Evolutionary conservation across 2,888 invertebrate genomes (phyloP).

Genomic region (Drosophila setosimentum): DNA sequence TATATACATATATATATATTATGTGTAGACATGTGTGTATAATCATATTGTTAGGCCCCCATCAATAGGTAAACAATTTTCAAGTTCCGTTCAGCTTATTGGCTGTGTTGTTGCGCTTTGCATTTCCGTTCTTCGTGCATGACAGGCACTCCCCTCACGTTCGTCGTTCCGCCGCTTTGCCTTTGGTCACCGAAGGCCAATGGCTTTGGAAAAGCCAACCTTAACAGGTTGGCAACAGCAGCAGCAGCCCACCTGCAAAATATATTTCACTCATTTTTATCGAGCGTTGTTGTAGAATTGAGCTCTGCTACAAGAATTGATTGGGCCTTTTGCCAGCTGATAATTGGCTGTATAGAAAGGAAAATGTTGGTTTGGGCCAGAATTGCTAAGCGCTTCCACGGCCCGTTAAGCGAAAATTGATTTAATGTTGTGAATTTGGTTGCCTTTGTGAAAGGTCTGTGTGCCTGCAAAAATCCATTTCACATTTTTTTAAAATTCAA

Average conservation of each 20-base stretch:
- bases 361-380: conserved; percentile 44
- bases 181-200: conserved; percentile 75
- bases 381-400: conserved; percentile 24
- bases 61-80: conserved; percentile 68
- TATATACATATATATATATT: not conserved
- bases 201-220: conserved; percentile 62
- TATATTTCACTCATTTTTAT: conserved; percentile 27
- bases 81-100: conserved; percentile 66
- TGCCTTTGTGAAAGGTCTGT: conserved; percentile 36
- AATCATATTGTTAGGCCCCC: conserved; percentile 39
- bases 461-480: conserved; percentile 46
- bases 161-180: conserved; percentile 34
- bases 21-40: not conserved
- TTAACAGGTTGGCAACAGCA: conserved; percentile 48
- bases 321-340: conserved; percentile 35
- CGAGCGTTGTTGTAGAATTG: conserved; percentile 11
- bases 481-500: conserved; percentile 30
- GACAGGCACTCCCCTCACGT: conserved; percentile 56
- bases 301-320: conserved; percentile 25
- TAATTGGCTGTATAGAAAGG: conserved; percentile 37
- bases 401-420: conserved; percentile 36
- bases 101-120: conserved; percentile 59
- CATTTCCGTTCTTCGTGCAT: conserved; percentile 80
- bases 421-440: conserved; percentile 28
- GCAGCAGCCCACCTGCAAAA: conserved; percentile 38